Percentiles rank a stretch among this genome's conserved stretches.
phyloP scores from a whole-genome alignment of 2,113 vertebrate genomes.

The Dendrocopos noguchii region DNA sequence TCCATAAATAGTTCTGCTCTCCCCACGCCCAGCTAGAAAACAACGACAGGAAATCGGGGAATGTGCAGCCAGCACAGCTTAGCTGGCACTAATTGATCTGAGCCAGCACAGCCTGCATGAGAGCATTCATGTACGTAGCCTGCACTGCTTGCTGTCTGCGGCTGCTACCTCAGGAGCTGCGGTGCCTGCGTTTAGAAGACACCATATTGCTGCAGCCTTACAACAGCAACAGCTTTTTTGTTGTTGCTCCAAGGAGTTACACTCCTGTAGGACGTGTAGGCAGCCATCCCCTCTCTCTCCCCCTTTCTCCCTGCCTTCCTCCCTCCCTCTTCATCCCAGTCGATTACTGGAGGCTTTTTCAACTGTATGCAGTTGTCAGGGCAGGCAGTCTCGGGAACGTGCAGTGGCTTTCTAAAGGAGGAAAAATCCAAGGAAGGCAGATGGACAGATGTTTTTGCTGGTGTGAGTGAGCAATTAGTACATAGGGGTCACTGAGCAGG shows the following conservation, averaged over 20 bases:
- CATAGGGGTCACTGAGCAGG: slow-evolving; percentile 32
- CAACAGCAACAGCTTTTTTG: slow-evolving; percentile 29
- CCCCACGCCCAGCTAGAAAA: slow-evolving; percentile 73
- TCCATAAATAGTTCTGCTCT: slow-evolving; percentile 81
- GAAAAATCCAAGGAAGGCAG: slow-evolving; percentile 66
- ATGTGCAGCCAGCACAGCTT: slow-evolving; percentile 65
- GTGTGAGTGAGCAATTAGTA: slow-evolving; percentile 69
- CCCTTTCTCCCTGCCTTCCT: not conserved
- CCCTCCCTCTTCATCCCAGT: slow-evolving; percentile 28
- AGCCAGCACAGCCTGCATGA: slow-evolving; percentile 65
- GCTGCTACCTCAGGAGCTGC: slow-evolving; percentile 52
- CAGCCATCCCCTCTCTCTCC: not conserved
- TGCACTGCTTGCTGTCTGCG: not conserved
- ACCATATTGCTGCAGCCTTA: slow-evolving; percentile 66
- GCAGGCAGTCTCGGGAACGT: slow-evolving; percentile 21
- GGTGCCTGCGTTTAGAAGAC: slow-evolving; percentile 45
- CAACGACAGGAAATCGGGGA: slow-evolving; percentile 76
- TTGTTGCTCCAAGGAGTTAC: slow-evolving; percentile 47
- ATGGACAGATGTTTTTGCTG: slow-evolving; percentile 77
- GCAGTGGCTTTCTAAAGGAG: slow-evolving; percentile 41
- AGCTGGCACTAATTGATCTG: slow-evolving; percentile 68
- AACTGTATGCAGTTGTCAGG: slow-evolving; percentile 44
- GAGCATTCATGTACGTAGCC: slow-evolving; percentile 15
- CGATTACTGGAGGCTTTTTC: slow-evolving; percentile 32
- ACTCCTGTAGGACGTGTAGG: not conserved